Percentiles rank a stretch among this genome's conserved stretches.
Conservation (phyloP, 1,140 invertebrate genomes). For the Frieseomelitta varia region DNA sequence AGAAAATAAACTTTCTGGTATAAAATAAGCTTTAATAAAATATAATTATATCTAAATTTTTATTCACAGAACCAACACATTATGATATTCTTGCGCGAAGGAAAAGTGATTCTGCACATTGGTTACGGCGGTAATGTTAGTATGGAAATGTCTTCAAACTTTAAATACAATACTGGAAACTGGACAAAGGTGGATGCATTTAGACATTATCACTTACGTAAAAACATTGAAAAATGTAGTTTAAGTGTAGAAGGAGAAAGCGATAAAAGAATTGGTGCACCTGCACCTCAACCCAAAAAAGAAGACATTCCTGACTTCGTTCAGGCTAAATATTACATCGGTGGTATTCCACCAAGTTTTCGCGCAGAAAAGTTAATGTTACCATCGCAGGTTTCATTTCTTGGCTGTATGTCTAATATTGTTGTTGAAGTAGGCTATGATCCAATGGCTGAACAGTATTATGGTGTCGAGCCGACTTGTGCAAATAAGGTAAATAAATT, state of each 20-base stretch:
- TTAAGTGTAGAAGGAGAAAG: slow-evolving; percentile 87
- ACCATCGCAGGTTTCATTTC: slow-evolving; percentile 84
- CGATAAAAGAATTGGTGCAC: slow-evolving; percentile 86
- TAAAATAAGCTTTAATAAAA: background rate
- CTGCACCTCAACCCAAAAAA: slow-evolving; percentile 83
- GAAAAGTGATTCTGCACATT: slow-evolving; percentile 89
- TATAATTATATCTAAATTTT: background rate
- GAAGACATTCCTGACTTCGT: slow-evolving; percentile 86
- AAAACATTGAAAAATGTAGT: slow-evolving; percentile 80
- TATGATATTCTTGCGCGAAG: slow-evolving; percentile 89
- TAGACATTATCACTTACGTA: slow-evolving; percentile 77
- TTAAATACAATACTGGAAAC: slow-evolving; percentile 91
- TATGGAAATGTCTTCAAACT: slow-evolving; percentile 86
- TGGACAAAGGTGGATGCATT: slow-evolving; percentile 89
- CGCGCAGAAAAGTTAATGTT: slow-evolving; percentile 71
- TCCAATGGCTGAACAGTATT: slow-evolving; percentile 85
- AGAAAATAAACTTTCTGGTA: too few relatives aligned
- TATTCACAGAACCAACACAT: slow-evolving; percentile 87
- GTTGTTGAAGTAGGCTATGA: slow-evolving; percentile 87
- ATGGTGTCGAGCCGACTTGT: slow-evolving; percentile 91
- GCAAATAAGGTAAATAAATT: slow-evolving; percentile 84
- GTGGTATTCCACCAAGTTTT: slow-evolving; percentile 90
- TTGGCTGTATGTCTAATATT: slow-evolving; percentile 92
- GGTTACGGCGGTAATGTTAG: slow-evolving; percentile 86
- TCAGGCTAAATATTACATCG: slow-evolving; percentile 87